Evolutionary conservation across 2,113 vertebrate species (phyloP).

Genomic region (Tamias sibiricus): DNA sequence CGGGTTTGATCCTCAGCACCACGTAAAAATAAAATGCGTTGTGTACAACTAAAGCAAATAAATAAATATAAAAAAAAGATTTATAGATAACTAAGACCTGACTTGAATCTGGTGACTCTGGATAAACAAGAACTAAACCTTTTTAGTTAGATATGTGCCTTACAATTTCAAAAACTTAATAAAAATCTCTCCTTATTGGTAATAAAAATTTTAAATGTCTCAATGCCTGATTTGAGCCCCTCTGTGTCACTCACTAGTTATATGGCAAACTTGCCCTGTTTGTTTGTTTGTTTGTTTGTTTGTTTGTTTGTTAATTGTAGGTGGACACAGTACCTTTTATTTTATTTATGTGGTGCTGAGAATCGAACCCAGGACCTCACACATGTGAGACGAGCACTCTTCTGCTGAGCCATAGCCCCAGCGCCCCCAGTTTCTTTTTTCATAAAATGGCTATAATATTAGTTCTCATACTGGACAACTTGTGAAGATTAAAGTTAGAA

Average conservation of each 20-base stretch:
- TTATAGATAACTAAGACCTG: not conserved
- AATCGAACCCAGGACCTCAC: too few species aligned
- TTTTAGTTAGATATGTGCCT: constrained; percentile 2
- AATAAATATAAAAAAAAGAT: too few species aligned
- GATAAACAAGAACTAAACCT: not conserved
- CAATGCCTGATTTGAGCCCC: not conserved
- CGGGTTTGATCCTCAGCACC: too few species aligned
- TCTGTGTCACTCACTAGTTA: not conserved
- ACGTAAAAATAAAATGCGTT: too few species aligned
- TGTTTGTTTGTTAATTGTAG: too few species aligned
- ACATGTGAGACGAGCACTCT: too few species aligned
- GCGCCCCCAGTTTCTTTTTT: constrained; percentile 23
- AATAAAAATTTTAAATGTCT: constrained; percentile 35
- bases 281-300: too few species aligned
- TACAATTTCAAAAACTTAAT: constrained; percentile 2
- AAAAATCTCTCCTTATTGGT: constrained; percentile 45
- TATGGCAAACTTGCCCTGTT: constrained; percentile 2
- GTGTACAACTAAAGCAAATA: too few species aligned
- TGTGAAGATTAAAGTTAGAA: constrained; percentile 33
- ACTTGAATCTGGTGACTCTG: not conserved
- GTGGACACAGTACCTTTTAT: too few species aligned
- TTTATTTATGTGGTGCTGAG: too few species aligned
- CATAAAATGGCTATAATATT: constrained; percentile 45
- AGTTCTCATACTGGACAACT: constrained; percentile 16
- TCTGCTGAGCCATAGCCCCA: too few species aligned